Base-by-base conservation (phyloP, 2,888 invertebrate species). In the Pristionchus fissidentatus region DNA sequence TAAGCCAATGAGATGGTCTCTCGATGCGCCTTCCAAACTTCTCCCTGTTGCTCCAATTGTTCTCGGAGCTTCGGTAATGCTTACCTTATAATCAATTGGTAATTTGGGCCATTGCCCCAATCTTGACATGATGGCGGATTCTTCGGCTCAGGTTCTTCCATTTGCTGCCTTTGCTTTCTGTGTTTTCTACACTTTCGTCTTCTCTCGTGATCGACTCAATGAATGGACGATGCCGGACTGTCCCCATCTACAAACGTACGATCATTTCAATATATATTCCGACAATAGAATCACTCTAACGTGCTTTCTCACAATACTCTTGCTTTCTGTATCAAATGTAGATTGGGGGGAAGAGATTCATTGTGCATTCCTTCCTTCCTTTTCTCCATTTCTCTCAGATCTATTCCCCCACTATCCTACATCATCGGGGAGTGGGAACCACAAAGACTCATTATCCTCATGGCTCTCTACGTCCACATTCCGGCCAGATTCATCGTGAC, bases 1-100 rank as follows among this genome's bases (percentile, higher is more conserved):
- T 38, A 80, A 80, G 60, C 79, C 79, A 13, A 80, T 80, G 79
- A 22, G 29, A 80, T 80, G 79, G 79, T 35, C 79, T 29, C 79
- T 80, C 35, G 60, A 55, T 26, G 79, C 79, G 2, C 79, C 79
- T 38, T 26, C 38, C n/a, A 80, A 41, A 10, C 13, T 60, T 0
- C 60, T 80, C 38, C 79, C 79, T n/a, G 79, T 80, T 15, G 57
- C 79, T 60, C 79, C 60, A 3, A 80, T 80, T 8, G 26, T 43
- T 7, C 60, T 80, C 60, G 43, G 32, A 15, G 55, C 79, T 1
- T 26, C 79, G 10, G n/a, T n/a, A n/a, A n/a, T n/a, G n/a, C n/a
- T n/a, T n/a, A n/a, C n/a, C n/a, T n/a, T n/a, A n/a, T n/a, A n/a
- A n/a, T n/a, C n/a, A n/a, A n/a, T n/a, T n/a, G n/a, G n/a, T n/a